A percentile compares a stretch with the other conserved stretches of the same genome.
These are phyloP conservation scores for Saguinus imperator DNA, from an alignment of 2,113 vertebrate genomes.

Conservation along the genomic window DNA sequence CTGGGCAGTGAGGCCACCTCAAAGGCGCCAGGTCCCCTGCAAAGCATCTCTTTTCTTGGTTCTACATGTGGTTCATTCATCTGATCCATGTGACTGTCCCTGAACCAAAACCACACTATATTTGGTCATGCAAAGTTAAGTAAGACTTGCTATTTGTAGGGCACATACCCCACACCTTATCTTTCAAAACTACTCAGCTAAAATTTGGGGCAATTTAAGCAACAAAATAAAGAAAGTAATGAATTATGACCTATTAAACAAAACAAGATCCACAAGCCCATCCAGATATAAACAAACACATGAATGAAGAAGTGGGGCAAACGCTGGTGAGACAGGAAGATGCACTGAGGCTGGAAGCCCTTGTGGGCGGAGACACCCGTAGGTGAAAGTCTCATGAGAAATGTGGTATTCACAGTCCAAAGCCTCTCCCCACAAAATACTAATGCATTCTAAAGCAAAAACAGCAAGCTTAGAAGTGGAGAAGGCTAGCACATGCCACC, in stretches of 20 bases:
- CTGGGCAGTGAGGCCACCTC: rapidly evolving
- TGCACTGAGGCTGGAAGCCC: neutral
- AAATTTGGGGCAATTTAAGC: neutral
- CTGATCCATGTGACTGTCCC: neutral
- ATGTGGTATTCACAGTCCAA: rapidly evolving
- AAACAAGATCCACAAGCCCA: neutral
- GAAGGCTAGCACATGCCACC: neutral
- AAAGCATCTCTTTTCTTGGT: rapidly evolving
- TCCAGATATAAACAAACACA: rapidly evolving
- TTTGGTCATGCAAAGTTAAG: neutral
- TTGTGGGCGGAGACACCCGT: rapidly evolving
- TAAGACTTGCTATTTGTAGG: neutral
- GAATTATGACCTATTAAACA: neutral
- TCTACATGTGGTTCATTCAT: neutral
- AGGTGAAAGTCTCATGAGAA: neutral
- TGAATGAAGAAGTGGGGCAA: rapidly evolving
- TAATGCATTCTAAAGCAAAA: neutral
- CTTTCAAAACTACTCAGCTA: neutral
- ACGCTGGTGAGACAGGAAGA: rapidly evolving
- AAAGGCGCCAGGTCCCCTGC: neutral
- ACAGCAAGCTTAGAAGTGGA: rapidly evolving
- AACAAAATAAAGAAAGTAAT: neutral
- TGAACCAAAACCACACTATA: neutral
- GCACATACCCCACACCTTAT: rapidly evolving
- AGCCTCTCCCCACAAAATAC: no score